Base-by-base conservation (phyloP, 1,140 invertebrate genomes). In the Lutraria rhynchaena region DNA sequence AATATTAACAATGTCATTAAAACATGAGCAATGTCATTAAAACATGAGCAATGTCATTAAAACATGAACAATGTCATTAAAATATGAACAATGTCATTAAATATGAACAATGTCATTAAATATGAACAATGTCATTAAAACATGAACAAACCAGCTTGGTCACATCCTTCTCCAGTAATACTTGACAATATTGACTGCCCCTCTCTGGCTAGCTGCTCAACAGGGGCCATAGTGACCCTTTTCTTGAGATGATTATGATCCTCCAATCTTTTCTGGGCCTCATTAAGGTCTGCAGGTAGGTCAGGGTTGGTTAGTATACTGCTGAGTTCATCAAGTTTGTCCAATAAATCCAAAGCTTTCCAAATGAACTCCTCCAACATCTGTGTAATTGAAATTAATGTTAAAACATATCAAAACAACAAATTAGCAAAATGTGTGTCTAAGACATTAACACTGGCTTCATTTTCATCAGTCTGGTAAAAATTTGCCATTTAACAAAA, bases 351-450 rank as follows among this genome's bases (percentile, higher is more conserved):
- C 33, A 96, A 95, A 1, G 97, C 96, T 93, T 98, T 97, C 96
- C 97, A 98, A 71, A 96, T 95, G 91, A 99, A 98, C 90, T 98
- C 97, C 93, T 99, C 98, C 78, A 99, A 94, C 67, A 96, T 96
- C 92, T 95, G 65, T 19, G 69, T 19, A 49, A 49, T 19, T 49
- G 19, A 11, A 19, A 49, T 11, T 49, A 9, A 49, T 11, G n/a
- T 49, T 11, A 9, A 49, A 19, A 49, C 44, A 11, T 49, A 19
- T 11, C 44, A 49, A 49, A 19, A 49, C 44, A 49, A 49, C 44
- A 49, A 11, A 9, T 49, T 11, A 49, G 19, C 44, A 49, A n/a
- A n/a, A n/a, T n/a, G n/a, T n/a, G n/a, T n/a, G n/a, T n/a, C n/a
- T n/a, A n/a, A n/a, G n/a, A n/a, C n/a, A n/a, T n/a, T n/a, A n/a